Evolutionary conservation across 2,888 invertebrate species (phyloP).

Genomic region (Patella depressa): DNA sequence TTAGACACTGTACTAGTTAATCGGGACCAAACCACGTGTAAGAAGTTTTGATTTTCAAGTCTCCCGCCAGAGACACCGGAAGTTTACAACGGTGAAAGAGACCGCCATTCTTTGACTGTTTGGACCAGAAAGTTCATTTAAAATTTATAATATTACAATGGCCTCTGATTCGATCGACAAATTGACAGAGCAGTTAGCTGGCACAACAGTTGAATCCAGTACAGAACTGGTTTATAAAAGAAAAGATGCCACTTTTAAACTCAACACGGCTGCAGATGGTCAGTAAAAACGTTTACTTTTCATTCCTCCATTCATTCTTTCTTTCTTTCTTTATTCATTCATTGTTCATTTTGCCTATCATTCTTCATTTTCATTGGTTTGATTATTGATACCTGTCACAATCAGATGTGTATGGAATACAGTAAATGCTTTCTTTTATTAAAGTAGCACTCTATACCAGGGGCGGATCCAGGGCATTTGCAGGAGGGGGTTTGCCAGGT

Average conservation of each 20-base stretch:
- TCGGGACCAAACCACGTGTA: neutral
- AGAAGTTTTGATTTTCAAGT: neutral
- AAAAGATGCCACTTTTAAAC: slow-evolving; percentile 78
- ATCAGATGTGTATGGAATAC: no score
- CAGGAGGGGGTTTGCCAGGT: no score
- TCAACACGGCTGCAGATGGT: slow-evolving; percentile 87
- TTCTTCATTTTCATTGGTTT: no score
- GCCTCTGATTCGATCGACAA: slow-evolving; percentile 44
- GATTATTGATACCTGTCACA: no score
- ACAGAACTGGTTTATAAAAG: slow-evolving; percentile 84
- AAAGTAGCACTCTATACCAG: no score
- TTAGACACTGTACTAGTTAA: neutral
- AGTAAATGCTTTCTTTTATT: no score
- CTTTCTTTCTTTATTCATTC: no score
- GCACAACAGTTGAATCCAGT: slow-evolving; percentile 56
- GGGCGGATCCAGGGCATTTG: no score
- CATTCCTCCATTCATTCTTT: no score
- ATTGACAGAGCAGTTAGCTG: slow-evolving; percentile 59
- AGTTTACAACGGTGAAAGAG: slow-evolving; percentile 21
- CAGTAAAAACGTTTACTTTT: slow-evolving; percentile 55
- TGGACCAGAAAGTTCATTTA: slow-evolving; percentile 16
- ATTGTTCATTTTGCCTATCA: no score
- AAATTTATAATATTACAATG: slow-evolving; percentile 32
- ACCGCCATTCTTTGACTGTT: slow-evolving; percentile 16
- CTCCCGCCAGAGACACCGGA: neutral